Conservation (phyloP, 2,113 vertebrate genomes). For the Callocephalon fimbriatum region DNA sequence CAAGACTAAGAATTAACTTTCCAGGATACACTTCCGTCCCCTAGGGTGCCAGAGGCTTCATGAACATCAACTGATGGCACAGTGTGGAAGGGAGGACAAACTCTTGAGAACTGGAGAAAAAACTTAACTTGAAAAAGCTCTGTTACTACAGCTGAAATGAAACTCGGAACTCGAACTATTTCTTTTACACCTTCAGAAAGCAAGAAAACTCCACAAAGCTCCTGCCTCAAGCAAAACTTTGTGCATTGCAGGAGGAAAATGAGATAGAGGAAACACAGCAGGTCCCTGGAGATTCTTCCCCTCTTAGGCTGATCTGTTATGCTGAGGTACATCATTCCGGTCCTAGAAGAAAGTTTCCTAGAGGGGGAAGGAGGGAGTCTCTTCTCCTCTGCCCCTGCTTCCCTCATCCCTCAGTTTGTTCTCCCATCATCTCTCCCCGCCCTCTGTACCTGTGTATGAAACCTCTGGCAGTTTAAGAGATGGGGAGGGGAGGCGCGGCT, state of each 20-base stretch:
- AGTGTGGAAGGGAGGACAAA: background rate
- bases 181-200: background rate
- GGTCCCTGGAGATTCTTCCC: background rate
- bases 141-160: background rate
- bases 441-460: background rate
- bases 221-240: background rate
- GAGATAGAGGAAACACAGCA: background rate
- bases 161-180: background rate
- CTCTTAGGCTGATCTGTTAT: background rate
- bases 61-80: background rate
- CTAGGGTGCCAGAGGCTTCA: background rate
- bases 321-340: background rate
- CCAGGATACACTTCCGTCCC: background rate
- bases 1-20: constrained; percentile 13
- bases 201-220: background rate
- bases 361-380: background rate
- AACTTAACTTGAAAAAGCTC: background rate
- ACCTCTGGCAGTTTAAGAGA: background rate
- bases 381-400: background rate
- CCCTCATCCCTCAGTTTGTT: background rate
- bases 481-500: background rate
- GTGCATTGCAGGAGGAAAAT: background rate
- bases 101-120: background rate
- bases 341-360: background rate
- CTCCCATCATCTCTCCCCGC: background rate